phyloP scores from a whole-genome alignment of 2,113 vertebrate species.

The Regulus satrapa region DNA sequence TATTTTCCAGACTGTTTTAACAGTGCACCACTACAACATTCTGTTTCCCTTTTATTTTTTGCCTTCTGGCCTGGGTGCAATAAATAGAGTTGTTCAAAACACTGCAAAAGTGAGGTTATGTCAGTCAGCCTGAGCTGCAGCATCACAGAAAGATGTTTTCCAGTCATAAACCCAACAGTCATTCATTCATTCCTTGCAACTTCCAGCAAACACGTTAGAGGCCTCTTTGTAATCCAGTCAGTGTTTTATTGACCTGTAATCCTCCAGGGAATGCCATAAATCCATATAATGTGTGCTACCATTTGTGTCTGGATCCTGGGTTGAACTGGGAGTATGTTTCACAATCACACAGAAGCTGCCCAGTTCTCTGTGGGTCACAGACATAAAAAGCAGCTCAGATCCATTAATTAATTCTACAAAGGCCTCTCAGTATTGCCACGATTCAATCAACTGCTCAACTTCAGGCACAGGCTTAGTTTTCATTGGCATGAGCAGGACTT shows the following conservation, averaged over 20 bases:
- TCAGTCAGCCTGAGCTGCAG: neutral
- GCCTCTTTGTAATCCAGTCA: slow-evolving; percentile 35
- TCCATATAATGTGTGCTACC: neutral
- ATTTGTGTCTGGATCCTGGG: neutral
- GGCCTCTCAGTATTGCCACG: neutral
- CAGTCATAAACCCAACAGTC: slow-evolving; percentile 25
- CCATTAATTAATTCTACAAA: slow-evolving; percentile 38
- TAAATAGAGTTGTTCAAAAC: neutral
- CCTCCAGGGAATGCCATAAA: slow-evolving; percentile 42
- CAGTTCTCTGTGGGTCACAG: neutral
- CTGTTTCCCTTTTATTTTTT: neutral
- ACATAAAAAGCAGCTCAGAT: neutral
- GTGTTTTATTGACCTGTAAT: slow-evolving; percentile 24
- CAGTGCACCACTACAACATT: neutral
- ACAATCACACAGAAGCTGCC: neutral
- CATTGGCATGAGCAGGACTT: neutral
- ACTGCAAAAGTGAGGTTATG: neutral
- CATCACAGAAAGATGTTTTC: slow-evolving; percentile 21
- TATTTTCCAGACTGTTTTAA: neutral
- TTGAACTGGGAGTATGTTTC: neutral
- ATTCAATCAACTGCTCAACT: neutral
- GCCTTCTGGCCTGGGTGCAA: neutral
- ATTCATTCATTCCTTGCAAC: slow-evolving; percentile 45
- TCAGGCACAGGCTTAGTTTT: neutral
- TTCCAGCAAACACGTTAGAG: slow-evolving; percentile 46